phyloP scores from a whole-genome alignment of 2,113 vertebrate genomes.

The Piprites chloris region DNA sequence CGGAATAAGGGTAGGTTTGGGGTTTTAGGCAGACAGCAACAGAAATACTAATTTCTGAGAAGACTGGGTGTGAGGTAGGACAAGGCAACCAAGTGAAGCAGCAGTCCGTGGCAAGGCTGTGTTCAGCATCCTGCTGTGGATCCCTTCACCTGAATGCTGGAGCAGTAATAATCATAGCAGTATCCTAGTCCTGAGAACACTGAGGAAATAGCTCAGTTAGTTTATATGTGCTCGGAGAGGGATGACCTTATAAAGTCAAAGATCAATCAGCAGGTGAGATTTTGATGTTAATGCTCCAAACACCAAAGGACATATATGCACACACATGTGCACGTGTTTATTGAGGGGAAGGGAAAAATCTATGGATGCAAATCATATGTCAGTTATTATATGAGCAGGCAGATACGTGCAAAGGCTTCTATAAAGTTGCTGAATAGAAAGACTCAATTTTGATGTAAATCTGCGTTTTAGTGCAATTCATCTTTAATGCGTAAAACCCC shows the following conservation, averaged over 20 bases:
- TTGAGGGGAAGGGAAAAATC: neutral
- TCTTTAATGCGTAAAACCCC: neutral
- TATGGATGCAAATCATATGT: neutral
- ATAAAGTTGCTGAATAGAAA: neutral
- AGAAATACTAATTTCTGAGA: neutral
- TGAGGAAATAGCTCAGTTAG: neutral
- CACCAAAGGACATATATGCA: neutral
- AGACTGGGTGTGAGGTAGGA: neutral
- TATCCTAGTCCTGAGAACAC: neutral
- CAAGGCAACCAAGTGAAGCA: neutral
- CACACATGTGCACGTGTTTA: neutral
- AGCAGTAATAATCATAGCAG: neutral
- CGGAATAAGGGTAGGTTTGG: neutral
- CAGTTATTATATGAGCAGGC: neutral
- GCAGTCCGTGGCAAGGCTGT: neutral
- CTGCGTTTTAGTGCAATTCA: neutral
- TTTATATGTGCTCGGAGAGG: neutral
- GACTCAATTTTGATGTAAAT: neutral
- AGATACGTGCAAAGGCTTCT: neutral
- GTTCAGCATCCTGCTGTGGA: neutral
- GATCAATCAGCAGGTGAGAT: neutral
- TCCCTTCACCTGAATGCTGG: neutral
- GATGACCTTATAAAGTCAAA: conserved; percentile 4
- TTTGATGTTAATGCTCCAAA: neutral
- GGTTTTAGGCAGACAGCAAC: neutral